A percentile compares a stretch with the other conserved stretches of the same genome.
These are phyloP conservation scores for Lates calcarifer DNA, from an alignment of 2,113 vertebrate species.

Conservation along the genomic window DNA sequence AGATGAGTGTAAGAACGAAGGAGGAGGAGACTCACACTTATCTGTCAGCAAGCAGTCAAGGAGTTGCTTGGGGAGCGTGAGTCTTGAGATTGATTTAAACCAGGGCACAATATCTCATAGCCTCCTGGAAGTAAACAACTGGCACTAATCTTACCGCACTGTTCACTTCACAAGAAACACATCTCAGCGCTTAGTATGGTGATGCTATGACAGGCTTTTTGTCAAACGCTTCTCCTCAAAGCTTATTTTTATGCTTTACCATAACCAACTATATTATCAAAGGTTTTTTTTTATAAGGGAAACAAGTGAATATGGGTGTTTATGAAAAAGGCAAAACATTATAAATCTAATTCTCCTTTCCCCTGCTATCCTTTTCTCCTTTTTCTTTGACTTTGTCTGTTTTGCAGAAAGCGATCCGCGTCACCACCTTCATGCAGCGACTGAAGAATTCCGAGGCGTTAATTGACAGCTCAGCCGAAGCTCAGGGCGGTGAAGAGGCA, in stretches of 20 bases:
- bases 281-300: slow-evolving; percentile 15
- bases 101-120: slow-evolving; percentile 51
- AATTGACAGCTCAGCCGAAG: slow-evolving; percentile 70
- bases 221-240: slow-evolving; percentile 53
- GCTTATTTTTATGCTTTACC: slow-evolving; percentile 50
- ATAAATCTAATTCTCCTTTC: slow-evolving; percentile 25
- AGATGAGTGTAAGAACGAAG: slow-evolving; percentile 20
- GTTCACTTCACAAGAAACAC: slow-evolving; percentile 52
- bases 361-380: slow-evolving; percentile 14
- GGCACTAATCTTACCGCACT: slow-evolving; percentile 50
- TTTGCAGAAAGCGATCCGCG: slow-evolving; percentile 89
- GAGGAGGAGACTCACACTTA: slow-evolving; percentile 26
- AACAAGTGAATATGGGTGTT: slow-evolving; percentile 21
- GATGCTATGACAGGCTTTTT: slow-evolving; percentile 51
- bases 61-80: slow-evolving; percentile 62
- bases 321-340: neutral
- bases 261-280: slow-evolving; percentile 33
- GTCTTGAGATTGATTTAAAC: slow-evolving; percentile 72
- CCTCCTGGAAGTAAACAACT: slow-evolving; percentile 66
- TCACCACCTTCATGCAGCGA: slow-evolving; percentile 91
- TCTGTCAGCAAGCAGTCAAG: slow-evolving; percentile 57
- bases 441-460: slow-evolving; percentile 84
- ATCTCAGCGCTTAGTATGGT: slow-evolving; percentile 55
- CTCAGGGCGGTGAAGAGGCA: slow-evolving; percentile 60
- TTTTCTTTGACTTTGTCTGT: slow-evolving; percentile 48